Base-by-base conservation (phyloP, 2,797 vertebrate species). In the Neosilurus hyrtlii region DNA sequence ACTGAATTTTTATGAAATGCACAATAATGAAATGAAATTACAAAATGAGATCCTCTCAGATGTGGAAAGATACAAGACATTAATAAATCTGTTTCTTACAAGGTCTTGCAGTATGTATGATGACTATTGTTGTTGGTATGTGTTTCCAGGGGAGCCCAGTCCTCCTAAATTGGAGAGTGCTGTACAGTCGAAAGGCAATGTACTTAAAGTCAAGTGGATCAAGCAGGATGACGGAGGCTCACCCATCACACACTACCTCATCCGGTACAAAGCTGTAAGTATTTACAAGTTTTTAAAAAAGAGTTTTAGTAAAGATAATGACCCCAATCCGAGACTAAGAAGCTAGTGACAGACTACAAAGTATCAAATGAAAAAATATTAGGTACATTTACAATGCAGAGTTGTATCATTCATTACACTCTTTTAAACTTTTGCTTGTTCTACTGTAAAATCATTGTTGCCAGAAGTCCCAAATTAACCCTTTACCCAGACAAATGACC, bases 151-250 rank as follows among this genome's bases (percentile, higher is more conserved):
- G 84, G 96, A 98, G 91, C 98, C 98, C 88, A 98, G 95, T 7
- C 94, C 97, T 35, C 97, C 97, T 49, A 98, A 96, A 88, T 91
- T 99, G 12, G 94, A 97, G 89, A 96, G 95, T 10, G 90, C 91
- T 30, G 92, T 96, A 89, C 95, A 96, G 86, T 95, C 96, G 52
- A 96, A 95, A 37, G 97, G 98, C 30, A 98, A 99, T 92, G 95
- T 96, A 63, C 91, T 97, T 68, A 98, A 96, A 89, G 93, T 99
- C 86, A 95, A 94, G 71, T 95, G 94, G 94, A 96, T 96, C 92
- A 98, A 97, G 91, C 98, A 99, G 91, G 98, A 99, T 3, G 98
- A 99, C 1, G 98, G 98, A 0, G 97, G 97, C 82, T 98, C 96
- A 4, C 96, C 97, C 4, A 98, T 99, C 88, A 91, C 95, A 76